phyloP scores from a whole-genome alignment of 2,113 vertebrate genomes.

The Urocolius indicus region DNA sequence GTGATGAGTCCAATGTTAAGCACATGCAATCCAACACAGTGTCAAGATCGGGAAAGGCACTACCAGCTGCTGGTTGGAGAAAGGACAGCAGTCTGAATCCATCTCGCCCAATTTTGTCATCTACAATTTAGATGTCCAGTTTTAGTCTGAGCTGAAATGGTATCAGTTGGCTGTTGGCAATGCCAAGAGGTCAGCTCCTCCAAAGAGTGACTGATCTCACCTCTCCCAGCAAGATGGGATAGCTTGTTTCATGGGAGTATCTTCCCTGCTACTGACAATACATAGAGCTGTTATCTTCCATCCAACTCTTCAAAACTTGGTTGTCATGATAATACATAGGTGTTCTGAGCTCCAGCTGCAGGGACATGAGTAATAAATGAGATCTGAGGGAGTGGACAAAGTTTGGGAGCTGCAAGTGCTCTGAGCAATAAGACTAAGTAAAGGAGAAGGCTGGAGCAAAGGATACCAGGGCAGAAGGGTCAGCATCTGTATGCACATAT shows the following conservation, averaged over 20 bases:
- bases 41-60: neutral
- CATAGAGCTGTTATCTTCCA: neutral
- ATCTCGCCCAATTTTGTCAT: neutral
- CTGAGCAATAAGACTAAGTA: neutral
- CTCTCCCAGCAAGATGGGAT: neutral
- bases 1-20: neutral
- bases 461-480: neutral
- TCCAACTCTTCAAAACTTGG: neutral
- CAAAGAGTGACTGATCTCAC: neutral
- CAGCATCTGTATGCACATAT: neutral
- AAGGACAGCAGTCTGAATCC: neutral
- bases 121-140: neutral
- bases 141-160: neutral
- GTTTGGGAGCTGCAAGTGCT: neutral
- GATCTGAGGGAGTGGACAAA: neutral
- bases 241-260: neutral
- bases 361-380: neutral
- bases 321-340: neutral
- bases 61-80: neutral
- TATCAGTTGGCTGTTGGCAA: neutral
- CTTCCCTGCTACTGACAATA: rapidly evolving
- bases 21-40: rapidly evolving
- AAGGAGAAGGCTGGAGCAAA: neutral
- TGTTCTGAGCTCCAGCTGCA: neutral
- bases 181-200: neutral